Evolutionary conservation across 30 jellyfish, hydroid and myxozoan species (phyloP), one percentile per base, ranked within the genome.

Genomic region (Haliclystus octoradiatus): DNA sequence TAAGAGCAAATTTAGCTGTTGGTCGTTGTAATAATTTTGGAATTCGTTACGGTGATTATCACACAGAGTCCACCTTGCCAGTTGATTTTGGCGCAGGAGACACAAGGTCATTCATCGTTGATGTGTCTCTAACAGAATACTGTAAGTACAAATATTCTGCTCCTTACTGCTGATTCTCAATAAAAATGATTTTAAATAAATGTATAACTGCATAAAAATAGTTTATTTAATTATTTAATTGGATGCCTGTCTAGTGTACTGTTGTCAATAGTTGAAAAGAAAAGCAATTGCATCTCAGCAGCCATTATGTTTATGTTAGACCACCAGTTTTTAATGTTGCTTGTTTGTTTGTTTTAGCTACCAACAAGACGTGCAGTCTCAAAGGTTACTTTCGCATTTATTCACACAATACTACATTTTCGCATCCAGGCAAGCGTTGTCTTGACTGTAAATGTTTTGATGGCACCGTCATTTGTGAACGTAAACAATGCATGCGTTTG

Each of bases 381-480:
- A 19, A 9, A 5, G 57, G 57, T 19, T 40, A 40, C 57, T 40
- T 9, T 9, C 57, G 57, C 9, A 40, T 40, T 5, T 40, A 40
- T 40, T 5, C 9, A 40, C 57, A 40, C 19, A 40, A 40, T 5
- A 5, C 57, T 9, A 40, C 57, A 19, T 40, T 40, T 7, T n/a
- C n/a, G 50, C 30, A 15, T 33, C 65, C 52, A 34, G 80, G 83
- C 1, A 61, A 63, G 9, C 78, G 83, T n/a, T 80, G 94, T 49
- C 67, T 32, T 0, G 72, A 50, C 34, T 80, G 94, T 52, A 62
- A 51, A 34, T 80, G 94, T 63, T 34, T 71, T 13, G 52, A 80
- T 49, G 94, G 94, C 9, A 75, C 61, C 46, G 66, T 80, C 57
- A 30, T 19, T 3, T 80, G 94, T 66, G 57, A 34, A n/a, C 74